These are phyloP conservation scores for Ptilodon capucinus DNA, from an alignment of 2,888 invertebrate genomes.

Conservation along the genomic window DNA sequence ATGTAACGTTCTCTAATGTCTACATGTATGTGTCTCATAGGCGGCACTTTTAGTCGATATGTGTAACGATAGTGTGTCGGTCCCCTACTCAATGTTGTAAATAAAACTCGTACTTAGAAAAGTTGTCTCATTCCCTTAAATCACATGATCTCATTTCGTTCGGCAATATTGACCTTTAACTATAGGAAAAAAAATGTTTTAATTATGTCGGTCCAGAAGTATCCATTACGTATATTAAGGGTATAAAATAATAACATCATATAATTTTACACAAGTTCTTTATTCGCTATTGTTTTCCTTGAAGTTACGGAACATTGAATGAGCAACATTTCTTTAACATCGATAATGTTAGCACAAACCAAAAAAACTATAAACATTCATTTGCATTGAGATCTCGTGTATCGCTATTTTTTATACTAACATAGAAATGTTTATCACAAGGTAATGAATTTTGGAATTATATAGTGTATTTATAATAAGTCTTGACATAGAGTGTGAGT, in stretches of 20 bases:
- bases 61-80: neutral
- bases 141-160: neutral
- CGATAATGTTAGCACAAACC: constrained; percentile 9
- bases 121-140: constrained; percentile 23
- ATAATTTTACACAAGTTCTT: constrained; percentile 21
- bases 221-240: too few relatives aligned
- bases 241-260: neutral
- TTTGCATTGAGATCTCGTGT: constrained; percentile 22
- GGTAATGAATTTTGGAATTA: constrained; percentile 19
- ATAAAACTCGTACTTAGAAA: constrained; percentile 68
- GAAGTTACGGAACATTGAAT: constrained; percentile 9
- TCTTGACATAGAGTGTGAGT: constrained; percentile 11
- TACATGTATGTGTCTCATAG: neutral
- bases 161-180: neutral
- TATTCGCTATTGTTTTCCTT: constrained; percentile 23
- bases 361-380: constrained; percentile 9
- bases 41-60: neutral
- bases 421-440: constrained; percentile 9
- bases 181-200: too few relatives aligned
- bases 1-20: neutral
- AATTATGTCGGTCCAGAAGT: too few relatives aligned
- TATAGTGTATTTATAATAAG: constrained; percentile 17
- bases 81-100: constrained; percentile 40
- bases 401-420: constrained; percentile 11
- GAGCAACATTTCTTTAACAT: constrained; percentile 15